phyloP scores from a whole-genome alignment of 2,797 vertebrate species.

The Enteromius argenteus region DNA sequence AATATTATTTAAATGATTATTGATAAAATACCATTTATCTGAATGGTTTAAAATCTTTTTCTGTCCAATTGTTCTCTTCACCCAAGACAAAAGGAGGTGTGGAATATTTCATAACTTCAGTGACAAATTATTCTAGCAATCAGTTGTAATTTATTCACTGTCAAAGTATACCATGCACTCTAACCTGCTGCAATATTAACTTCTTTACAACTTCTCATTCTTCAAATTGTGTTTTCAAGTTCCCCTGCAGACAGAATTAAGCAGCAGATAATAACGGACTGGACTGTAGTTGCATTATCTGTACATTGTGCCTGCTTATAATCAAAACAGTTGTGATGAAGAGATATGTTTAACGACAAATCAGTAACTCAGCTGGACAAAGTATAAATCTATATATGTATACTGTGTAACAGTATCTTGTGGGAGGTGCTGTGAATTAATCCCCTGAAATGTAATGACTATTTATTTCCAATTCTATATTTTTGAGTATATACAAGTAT shows the following conservation, averaged over 20 bases:
- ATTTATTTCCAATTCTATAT: slow-evolving; percentile 85
- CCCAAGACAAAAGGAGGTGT: not conserved
- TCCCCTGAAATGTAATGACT: slow-evolving; percentile 74
- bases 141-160: slow-evolving; percentile 4
- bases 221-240: slow-evolving; percentile 19
- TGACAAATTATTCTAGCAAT: slow-evolving; percentile 5
- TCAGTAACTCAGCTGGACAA: slow-evolving; percentile 27
- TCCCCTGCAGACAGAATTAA: slow-evolving; percentile 4
- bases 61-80: not conserved
- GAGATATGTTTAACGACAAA: slow-evolving; percentile 45
- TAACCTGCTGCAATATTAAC: slow-evolving; percentile 33
- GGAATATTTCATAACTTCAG: not conserved
- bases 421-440: slow-evolving; percentile 49
- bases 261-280: slow-evolving; percentile 22
- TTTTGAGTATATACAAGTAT: slow-evolving; percentile 80
- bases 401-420: slow-evolving; percentile 36
- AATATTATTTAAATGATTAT: not conserved
- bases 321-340: slow-evolving; percentile 13
- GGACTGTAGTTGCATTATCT: slow-evolving; percentile 19
- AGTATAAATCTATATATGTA: slow-evolving; percentile 66
- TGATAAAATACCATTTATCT: not conserved
- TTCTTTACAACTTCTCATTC: not conserved
- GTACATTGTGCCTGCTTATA: slow-evolving; percentile 45
- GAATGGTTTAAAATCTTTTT: not conserved
- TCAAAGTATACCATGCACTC: slow-evolving; percentile 15